Percentiles rank a stretch among this genome's conserved stretches.
Evolutionary conservation across 2,888 invertebrate species (phyloP).

Genomic region (Drosophila quasianomalipes): DNA sequence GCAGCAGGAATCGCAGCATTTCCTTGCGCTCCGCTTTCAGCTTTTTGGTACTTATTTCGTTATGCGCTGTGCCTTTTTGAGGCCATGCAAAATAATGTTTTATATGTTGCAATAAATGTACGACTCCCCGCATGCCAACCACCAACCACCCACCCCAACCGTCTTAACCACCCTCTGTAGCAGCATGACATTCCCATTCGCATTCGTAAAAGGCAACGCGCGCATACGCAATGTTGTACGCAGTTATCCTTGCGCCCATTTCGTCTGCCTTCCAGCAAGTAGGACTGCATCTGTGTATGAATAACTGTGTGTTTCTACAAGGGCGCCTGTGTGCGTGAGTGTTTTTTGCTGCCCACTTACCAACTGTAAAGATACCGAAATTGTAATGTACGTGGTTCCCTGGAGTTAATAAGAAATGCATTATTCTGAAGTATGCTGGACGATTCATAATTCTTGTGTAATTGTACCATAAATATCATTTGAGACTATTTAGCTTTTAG

Average conservation of each 20-base stretch:
- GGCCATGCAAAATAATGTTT: slow-evolving; percentile 80
- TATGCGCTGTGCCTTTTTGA: slow-evolving; percentile 64
- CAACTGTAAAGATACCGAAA: slow-evolving; percentile 57
- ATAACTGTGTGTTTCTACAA: not conserved
- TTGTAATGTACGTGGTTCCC: slow-evolving; percentile 28
- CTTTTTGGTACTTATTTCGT: slow-evolving; percentile 47
- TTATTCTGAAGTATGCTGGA: not conserved
- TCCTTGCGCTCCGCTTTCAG: slow-evolving; percentile 61
- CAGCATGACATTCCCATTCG: slow-evolving; percentile 23
- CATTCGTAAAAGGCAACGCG: slow-evolving; percentile 62
- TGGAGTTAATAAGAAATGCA: slow-evolving; percentile 20
- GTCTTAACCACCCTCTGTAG: slow-evolving; percentile 16
- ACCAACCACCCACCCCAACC: slow-evolving; percentile 19
- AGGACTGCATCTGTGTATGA: slow-evolving; percentile 2
- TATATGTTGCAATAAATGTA: slow-evolving; percentile 80
- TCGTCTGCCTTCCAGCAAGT: slow-evolving; percentile 24
- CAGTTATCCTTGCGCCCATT: slow-evolving; percentile 78
- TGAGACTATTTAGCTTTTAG: not conserved
- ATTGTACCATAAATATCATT: not conserved
- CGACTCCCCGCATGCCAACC: slow-evolving; percentile 43
- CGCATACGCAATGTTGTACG: slow-evolving; percentile 77
- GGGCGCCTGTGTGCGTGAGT: slow-evolving; percentile 9
- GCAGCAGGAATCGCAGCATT: slow-evolving; percentile 46
- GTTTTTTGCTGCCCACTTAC: slow-evolving; percentile 44
- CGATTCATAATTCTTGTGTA: not conserved